Percentiles rank a stretch among this genome's conserved stretches.
These are phyloP conservation scores for Pteronotus mesoamericanus DNA, from an alignment of 2,797 vertebrate species.

Conservation along the genomic window DNA sequence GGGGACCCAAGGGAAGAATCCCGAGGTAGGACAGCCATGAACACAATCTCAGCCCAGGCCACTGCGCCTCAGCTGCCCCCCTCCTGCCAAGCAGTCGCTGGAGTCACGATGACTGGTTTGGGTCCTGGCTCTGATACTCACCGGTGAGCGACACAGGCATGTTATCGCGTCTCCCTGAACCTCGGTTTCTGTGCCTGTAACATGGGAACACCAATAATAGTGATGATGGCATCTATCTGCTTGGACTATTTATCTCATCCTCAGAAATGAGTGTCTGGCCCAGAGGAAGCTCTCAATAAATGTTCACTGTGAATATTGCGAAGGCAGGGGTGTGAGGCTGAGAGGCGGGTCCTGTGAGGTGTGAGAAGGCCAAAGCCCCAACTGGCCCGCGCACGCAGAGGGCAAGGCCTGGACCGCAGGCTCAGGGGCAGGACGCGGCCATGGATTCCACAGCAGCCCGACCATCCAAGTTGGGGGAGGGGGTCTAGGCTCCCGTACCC, in stretches of 20 bases:
- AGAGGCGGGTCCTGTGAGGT: neutral
- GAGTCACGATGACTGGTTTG: neutral
- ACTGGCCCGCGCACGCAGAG: no score
- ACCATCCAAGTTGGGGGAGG: neutral
- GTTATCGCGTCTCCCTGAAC: neutral
- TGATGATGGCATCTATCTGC: neutral
- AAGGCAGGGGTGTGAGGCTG: neutral
- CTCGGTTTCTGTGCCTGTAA: neutral
- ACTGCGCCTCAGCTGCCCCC: accelerated
- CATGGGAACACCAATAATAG: neutral
- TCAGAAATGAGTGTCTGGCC: neutral
- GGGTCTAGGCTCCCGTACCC: no score
- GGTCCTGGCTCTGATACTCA: neutral
- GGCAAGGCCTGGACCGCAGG: no score
- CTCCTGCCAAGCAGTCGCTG: neutral
- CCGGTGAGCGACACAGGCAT: neutral
- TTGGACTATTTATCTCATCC: neutral
- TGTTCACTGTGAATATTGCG: neutral
- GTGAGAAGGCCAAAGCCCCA: neutral
- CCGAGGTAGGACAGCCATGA: no score
- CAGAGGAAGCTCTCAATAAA: neutral
- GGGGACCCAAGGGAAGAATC: neutral
- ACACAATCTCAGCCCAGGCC: neutral
- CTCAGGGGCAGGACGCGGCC: neutral
- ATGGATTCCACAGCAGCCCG: neutral